Evolutionary conservation across 2,113 vertebrate species (phyloP).

Genomic region (Anoura caudifer): DNA sequence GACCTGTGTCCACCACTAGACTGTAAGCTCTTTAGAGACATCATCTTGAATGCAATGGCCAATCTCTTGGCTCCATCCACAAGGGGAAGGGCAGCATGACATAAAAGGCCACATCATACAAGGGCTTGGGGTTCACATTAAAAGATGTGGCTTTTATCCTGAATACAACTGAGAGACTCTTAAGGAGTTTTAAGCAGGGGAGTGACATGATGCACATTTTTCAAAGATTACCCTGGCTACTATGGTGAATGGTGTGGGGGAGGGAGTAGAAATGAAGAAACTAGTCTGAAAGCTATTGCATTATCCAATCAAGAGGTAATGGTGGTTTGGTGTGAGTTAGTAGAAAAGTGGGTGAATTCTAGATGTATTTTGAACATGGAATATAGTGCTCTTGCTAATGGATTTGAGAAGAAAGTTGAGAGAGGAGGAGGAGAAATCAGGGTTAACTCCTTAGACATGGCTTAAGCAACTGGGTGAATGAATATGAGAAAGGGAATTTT

Average conservation of each 20-base stretch:
- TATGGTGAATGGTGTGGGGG: not conserved
- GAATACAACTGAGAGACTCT: not conserved
- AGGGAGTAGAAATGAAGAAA: not conserved
- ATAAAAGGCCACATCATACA: not conserved
- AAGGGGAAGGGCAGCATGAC: not conserved
- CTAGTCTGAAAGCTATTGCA: not conserved
- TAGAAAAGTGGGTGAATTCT: not conserved
- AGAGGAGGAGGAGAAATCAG: not conserved
- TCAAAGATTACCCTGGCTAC: not conserved
- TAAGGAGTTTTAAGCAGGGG: not conserved
- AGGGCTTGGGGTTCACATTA: not conserved
- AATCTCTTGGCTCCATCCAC: not conserved
- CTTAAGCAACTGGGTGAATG: not conserved
- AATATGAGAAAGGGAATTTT: not conserved
- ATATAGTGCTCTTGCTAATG: not conserved
- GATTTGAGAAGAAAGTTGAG: not conserved
- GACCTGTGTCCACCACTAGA: not conserved
- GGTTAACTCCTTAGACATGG: not conserved
- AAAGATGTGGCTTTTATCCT: not conserved
- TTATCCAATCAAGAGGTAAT: not conserved
- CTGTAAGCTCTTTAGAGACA: not conserved
- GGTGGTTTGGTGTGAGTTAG: not conserved
- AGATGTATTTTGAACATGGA: not conserved
- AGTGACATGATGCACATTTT: not conserved
- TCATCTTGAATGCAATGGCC: not conserved